Percentiles rank a stretch among this genome's conserved stretches.
Evolutionary conservation across 2,113 vertebrate species (phyloP).

Genomic region (Oreotrochilus melanogaster): DNA sequence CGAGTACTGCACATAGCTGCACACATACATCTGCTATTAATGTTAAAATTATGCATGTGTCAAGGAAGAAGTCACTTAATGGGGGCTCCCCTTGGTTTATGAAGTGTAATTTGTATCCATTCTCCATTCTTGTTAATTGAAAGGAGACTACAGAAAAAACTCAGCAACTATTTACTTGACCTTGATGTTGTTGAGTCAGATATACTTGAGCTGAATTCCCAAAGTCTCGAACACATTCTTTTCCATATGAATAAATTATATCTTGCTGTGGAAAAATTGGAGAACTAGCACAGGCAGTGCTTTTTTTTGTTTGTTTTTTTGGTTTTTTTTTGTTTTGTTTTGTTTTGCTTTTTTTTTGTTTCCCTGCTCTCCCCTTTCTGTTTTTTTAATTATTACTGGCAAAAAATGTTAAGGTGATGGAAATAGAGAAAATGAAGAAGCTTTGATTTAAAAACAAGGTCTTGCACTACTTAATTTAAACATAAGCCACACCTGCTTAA

Average conservation of each 20-base stretch:
- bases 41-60: neutral
- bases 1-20: neutral
- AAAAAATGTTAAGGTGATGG: neutral
- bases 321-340: accelerated
- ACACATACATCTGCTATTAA: neutral
- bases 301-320: too few species aligned
- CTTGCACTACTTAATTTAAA: neutral
- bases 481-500: neutral
- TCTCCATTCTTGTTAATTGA: neutral
- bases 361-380: neutral
- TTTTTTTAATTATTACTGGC: neutral
- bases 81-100: neutral
- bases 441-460: neutral
- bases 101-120: neutral
- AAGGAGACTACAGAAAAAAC: neutral
- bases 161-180: neutral
- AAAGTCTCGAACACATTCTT: neutral
- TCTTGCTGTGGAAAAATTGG: neutral
- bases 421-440: neutral
- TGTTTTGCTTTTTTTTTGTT: too few species aligned
- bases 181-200: neutral
- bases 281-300: neutral
- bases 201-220: neutral
- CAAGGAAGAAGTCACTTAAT: neutral
- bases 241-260: neutral